Evolutionary conservation across 2,797 vertebrate genomes (phyloP), one percentile per base, ranked within the genome.

Genomic region (Anguilla megastoma): DNA sequence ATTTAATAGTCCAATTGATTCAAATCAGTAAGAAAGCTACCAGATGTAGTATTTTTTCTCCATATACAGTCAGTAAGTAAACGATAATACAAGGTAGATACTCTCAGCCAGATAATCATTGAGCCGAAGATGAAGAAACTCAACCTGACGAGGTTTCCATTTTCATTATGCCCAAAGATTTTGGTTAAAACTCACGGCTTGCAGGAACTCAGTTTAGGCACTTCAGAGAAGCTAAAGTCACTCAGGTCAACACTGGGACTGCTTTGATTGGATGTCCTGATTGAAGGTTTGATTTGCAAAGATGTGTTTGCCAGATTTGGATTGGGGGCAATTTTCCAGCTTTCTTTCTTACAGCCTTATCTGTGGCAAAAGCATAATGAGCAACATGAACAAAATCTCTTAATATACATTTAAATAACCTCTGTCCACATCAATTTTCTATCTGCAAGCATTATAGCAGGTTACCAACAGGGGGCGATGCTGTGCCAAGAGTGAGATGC

Each of bases 201-300:
- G 24, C 63, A 3, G 69, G n/a, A 14, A 12, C 27, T 71, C 63
- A n/a, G 9, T 71, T 71, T 71, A 71, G 69, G n/a, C n/a, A 71
- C 63, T 69, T 69, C 63, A 69, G 63, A 69, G 63, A n/a, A 69
- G 63, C n/a, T 69, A 69, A 69, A 27, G n/a, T 69, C 63, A 69
- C 69, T 27, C 69, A 66, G 3, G 60, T 66, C 60, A 66, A n/a
- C 27, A 71, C 69, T 30, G 27, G 6, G 3, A 33, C 9, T 71
- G 27, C 6, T 71, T 71, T 71, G 69, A 9, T 33, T 10, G 69
- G 69, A 71, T 33, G 10, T 27, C 69, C 63, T n/a, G 7, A 69
- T 21, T 58, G 14, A 58, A 71, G 69, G 12, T 27, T 30, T 71
- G 0, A 30, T 33, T 27, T 71, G n/a, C 27, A 30, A 10, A 9